Conservation (phyloP, 2,888 invertebrate genomes). For the Drosophila monieri region DNA sequence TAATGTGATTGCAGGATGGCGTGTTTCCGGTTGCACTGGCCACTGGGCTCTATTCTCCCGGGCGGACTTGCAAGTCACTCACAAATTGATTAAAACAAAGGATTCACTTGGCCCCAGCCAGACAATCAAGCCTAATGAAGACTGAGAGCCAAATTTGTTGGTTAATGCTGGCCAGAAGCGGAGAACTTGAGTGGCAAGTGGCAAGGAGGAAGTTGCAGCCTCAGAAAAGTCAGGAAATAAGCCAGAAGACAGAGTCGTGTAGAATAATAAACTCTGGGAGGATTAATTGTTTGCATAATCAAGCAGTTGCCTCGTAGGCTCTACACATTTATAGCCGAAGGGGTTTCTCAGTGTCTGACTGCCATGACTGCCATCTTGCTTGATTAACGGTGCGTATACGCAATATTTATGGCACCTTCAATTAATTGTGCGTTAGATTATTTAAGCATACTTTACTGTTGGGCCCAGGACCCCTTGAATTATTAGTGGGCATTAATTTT, state of each 20-base stretch:
- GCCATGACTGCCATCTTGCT: slow-evolving; percentile 25
- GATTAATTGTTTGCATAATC: slow-evolving; percentile 75
- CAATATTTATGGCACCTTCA: slow-evolving; percentile 76
- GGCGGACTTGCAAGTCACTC: slow-evolving; percentile 41
- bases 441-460: slow-evolving; percentile 60
- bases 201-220: slow-evolving; percentile 1
- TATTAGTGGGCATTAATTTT: slow-evolving; percentile 72
- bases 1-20: slow-evolving; percentile 77
- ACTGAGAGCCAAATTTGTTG: slow-evolving; percentile 57
- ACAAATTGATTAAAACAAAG: slow-evolving; percentile 53
- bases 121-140: slow-evolving; percentile 53
- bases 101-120: background rate
- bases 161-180: slow-evolving; percentile 20
- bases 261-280: slow-evolving; percentile 65
- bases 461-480: slow-evolving; percentile 55
- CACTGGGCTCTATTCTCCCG: background rate
- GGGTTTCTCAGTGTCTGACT: slow-evolving; percentile 2
- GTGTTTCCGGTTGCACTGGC: slow-evolving; percentile 53
- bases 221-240: slow-evolving; percentile 11
- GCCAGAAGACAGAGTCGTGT: slow-evolving; percentile 4
- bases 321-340: background rate
- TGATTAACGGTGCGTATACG: slow-evolving; percentile 75
- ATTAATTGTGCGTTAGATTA: slow-evolving; percentile 75
- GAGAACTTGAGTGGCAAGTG: slow-evolving; percentile 11
- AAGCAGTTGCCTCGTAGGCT: slow-evolving; percentile 23